phyloP scores from a whole-genome alignment of 2,113 vertebrate species.

The Microcebus ravelobensis region DNA sequence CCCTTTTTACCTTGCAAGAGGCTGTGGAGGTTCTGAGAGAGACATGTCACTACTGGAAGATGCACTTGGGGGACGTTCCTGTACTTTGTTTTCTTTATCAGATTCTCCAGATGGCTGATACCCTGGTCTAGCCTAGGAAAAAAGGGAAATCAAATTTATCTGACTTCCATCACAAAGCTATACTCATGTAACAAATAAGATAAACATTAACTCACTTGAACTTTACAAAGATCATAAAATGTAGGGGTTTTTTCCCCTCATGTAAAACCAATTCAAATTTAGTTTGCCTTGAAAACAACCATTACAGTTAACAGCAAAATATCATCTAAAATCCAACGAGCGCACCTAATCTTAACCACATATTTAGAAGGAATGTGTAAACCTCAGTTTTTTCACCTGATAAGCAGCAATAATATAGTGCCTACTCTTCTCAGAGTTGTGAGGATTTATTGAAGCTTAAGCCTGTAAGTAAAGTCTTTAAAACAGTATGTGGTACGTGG shows the following conservation, averaged over 20 bases:
- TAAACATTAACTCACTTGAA: constrained; percentile 45
- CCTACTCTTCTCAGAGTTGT: not conserved
- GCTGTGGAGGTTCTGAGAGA: constrained; percentile 89
- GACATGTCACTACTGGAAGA: constrained; percentile 96
- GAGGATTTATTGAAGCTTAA: constrained; percentile 1
- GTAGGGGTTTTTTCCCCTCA: not conserved
- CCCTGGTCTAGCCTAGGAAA: constrained; percentile 85
- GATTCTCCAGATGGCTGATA: constrained; percentile 99
- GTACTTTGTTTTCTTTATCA: constrained; percentile 96
- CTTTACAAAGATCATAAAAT: constrained; percentile 32
- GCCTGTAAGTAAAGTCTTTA: not conserved
- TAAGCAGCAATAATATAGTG: not conserved
- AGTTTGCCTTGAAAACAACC: constrained; percentile 42
- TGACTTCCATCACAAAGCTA: constrained; percentile 9
- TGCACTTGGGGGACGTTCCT: constrained; percentile 93
- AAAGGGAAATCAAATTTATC: constrained; percentile 57
- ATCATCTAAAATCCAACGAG: constrained; percentile 40
- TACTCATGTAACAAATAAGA: not conserved
- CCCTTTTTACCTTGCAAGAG: constrained; percentile 89
- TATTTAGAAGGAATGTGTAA: constrained; percentile 35
- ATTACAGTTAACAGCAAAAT: constrained; percentile 41
- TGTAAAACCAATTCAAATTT: constrained; percentile 44
- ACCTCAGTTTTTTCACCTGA: not conserved
- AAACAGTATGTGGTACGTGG: not conserved
- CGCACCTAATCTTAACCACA: not conserved